phyloP scores from a whole-genome alignment of 2,888 invertebrate genomes.

The Aphodius granarius region DNA sequence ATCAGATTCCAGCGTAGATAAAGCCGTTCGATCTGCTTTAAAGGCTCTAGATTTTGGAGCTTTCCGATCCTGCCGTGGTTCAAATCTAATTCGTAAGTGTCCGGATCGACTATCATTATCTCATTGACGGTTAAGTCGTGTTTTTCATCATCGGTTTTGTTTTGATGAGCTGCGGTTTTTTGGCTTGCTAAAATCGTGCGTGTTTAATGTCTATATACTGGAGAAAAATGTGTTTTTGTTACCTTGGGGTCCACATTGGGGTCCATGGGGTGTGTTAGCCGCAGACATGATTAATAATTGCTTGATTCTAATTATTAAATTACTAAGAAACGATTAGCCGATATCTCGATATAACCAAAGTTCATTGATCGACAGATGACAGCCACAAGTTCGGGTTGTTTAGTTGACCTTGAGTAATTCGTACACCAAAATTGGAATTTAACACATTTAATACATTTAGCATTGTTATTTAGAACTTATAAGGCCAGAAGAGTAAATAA shows the following conservation, averaged over 20 bases:
- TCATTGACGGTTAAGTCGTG: constrained; percentile 57
- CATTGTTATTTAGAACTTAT: too few relatives aligned
- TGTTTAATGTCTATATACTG: background rate
- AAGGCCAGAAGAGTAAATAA: too few relatives aligned
- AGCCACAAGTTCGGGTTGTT: too few relatives aligned
- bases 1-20: constrained; percentile 95
- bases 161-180: background rate
- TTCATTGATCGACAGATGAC: too few relatives aligned
- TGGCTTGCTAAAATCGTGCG: background rate
- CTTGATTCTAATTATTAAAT: background rate
- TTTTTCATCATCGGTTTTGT: constrained; percentile 19
- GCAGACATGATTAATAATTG: background rate
- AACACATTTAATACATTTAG: too few relatives aligned
- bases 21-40: constrained; percentile 75
- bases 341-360: background rate
- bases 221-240: background rate
- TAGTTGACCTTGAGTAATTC: too few relatives aligned
- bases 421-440: too few relatives aligned
- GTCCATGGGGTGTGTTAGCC: background rate
- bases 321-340: background rate
- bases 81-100: constrained; percentile 76
- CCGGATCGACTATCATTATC: constrained; percentile 66
- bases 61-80: constrained; percentile 87
- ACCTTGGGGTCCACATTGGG: too few relatives aligned
- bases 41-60: constrained; percentile 79